Evolutionary conservation across 2,797 vertebrate species (phyloP), one percentile per base, ranked within the genome.

Genomic region (Allobates femoralis): DNA sequence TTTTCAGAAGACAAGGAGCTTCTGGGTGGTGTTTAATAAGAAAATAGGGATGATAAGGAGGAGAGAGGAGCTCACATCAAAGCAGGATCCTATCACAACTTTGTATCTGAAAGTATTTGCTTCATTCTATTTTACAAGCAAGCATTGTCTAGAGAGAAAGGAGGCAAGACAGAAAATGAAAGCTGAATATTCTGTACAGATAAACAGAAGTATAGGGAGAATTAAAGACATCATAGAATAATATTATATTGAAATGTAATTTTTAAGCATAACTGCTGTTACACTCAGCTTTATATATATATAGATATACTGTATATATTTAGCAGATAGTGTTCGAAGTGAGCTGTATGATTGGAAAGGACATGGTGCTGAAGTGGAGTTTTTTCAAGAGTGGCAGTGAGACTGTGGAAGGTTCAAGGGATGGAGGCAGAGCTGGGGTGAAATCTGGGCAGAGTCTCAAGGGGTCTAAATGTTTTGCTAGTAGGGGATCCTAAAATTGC

Each of bases 1-100:
- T 74, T 66, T 84, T 66, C 37, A 81, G n/a, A 81, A 81, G 18
- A 88, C n/a, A 76, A 80, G 75, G 69, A 80, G 76, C 19, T 56
- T 76, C 46, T 84, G 18, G 46, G 23, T 30, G 23, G n/a, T 84
- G 55, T 53, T 75, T 80, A 87, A 82, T 81, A 64, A 76, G 46
- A 76, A 80, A 50, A 37, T 32, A 23, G 30, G 18, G n/a, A 51
- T 50, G 34, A 67, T 37, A 50, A 83, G 37, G 60, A 79, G 62
- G 73, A 58, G n/a, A 51, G 23, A 2, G 34, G 18, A 80, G 53
- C 51, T 55, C 50, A 79, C 15, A 78, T 51, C 46, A 55, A 77
- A 37, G 30, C 66, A 84, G 16, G 74, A 64, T 76, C 26, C 37
- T 21, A 67, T 28, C 26, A 12, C 46, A 46, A 64, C 37, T 67